These are phyloP conservation scores for Pseudorectes ferrugineus DNA, from an alignment of 2,113 vertebrate genomes.

Conservation along the genomic window DNA sequence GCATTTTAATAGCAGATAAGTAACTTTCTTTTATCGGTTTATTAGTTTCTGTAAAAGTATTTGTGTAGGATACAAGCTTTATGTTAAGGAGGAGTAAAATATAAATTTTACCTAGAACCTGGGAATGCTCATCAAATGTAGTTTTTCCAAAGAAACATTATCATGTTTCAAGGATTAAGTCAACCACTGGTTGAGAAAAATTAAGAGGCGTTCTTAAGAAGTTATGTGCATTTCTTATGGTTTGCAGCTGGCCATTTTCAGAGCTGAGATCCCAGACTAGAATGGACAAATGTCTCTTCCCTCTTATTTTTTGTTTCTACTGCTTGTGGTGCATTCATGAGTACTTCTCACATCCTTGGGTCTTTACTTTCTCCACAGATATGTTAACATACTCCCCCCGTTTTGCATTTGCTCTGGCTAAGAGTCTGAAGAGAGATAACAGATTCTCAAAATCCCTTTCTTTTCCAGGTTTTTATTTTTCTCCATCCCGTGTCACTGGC, in stretches of 20 bases:
- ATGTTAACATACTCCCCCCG: not conserved
- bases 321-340: not conserved
- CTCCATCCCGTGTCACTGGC: slow-evolving; percentile 20
- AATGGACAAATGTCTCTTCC: not conserved
- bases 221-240: not conserved
- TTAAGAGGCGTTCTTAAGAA: not conserved
- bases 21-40: not conserved
- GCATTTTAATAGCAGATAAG: not conserved
- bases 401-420: not conserved
- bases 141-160: not conserved
- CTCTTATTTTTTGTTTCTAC: not conserved
- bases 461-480: slow-evolving; percentile 81
- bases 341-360: not conserved
- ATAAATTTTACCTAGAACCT: not conserved
- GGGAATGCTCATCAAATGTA: not conserved
- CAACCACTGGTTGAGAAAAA: not conserved
- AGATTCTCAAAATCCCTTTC: not conserved
- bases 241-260: not conserved
- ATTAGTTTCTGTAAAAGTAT: not conserved
- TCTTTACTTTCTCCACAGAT: not conserved
- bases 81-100: not conserved
- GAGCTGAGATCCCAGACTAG: not conserved
- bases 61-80: not conserved
- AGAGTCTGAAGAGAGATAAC: not conserved
- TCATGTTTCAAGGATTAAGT: not conserved